Conservation (phyloP, 2,888 invertebrate species). For the Hemistola chrysoprasaria region DNA sequence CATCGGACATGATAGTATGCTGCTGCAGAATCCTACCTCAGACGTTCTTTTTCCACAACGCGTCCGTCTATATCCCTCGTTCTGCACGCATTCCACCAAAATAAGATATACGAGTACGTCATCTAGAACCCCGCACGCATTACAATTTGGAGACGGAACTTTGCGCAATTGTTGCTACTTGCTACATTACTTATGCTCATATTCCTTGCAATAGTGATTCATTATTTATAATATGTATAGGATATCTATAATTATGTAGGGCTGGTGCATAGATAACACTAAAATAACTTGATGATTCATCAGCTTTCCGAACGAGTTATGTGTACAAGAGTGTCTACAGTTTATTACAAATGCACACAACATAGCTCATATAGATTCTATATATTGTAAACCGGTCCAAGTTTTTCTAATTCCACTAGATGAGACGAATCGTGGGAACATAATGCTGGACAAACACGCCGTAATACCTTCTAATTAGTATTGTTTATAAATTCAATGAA, state of each 20-base stretch:
- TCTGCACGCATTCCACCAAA: too few species aligned
- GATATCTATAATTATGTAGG: constrained; percentile 12
- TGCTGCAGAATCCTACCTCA: too few species aligned
- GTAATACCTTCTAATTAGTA: constrained; percentile 49
- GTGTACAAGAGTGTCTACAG: constrained; percentile 4
- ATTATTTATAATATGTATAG: too few species aligned
- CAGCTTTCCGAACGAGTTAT: constrained; percentile 6
- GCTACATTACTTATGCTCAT: too few species aligned
- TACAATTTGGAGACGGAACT: too few species aligned
- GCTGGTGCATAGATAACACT: constrained; percentile 12
- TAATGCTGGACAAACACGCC: constrained; percentile 36
- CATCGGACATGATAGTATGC: too few species aligned
- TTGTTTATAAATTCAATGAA: constrained; percentile 36
- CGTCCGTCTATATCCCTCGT: too few species aligned
- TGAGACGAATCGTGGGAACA: constrained; percentile 56
- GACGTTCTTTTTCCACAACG: too few species aligned
- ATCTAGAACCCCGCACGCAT: too few species aligned
- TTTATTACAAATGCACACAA: constrained; percentile 44
- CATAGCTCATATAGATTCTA: constrained; percentile 42
- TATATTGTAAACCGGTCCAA: constrained; percentile 61
- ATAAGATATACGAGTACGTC: too few species aligned
- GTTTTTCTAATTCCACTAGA: constrained; percentile 58
- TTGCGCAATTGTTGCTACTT: too few species aligned
- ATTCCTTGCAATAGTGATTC: too few species aligned
- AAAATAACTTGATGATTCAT: constrained; percentile 37